phyloP scores from a whole-genome alignment of 2,797 vertebrate species.

The Apogon talboti region DNA sequence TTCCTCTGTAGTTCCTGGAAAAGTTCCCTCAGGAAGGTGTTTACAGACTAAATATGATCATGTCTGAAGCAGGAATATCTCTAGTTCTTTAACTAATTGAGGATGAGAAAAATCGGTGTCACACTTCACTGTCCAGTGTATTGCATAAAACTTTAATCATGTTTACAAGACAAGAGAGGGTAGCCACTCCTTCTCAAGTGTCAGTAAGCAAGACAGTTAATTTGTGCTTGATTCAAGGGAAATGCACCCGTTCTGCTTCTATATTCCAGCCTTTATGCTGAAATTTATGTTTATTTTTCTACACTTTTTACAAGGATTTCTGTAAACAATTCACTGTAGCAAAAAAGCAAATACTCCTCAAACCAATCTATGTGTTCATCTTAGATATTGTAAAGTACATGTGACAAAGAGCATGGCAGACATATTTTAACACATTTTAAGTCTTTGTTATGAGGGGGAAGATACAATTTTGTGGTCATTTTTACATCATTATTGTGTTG shows the following conservation, averaged over 20 bases:
- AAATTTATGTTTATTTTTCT: neutral
- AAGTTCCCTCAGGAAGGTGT: neutral
- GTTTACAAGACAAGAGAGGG: conserved; percentile 1
- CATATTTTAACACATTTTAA: neutral
- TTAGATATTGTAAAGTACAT: too few relatives aligned
- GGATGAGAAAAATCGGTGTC: conserved; percentile 7
- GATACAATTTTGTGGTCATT: neutral
- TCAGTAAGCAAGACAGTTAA: neutral
- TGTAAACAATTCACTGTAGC: neutral
- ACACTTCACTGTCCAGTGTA: neutral
- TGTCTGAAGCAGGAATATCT: neutral
- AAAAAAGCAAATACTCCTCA: too few relatives aligned
- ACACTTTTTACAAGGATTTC: neutral
- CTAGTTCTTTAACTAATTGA: conserved; percentile 1
- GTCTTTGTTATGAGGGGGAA: neutral
- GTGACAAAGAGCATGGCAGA: too few relatives aligned
- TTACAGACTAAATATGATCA: neutral
- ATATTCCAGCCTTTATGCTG: neutral
- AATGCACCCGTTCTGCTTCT: neutral
- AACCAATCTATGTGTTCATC: too few relatives aligned
- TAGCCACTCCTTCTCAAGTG: neutral
- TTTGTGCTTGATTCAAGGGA: neutral
- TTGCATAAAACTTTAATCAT: neutral
- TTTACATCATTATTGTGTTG: neutral
- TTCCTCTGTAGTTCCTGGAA: neutral